Evolutionary conservation across 2,888 invertebrate genomes (phyloP).

Genomic region (Octonoba sinensis): DNA sequence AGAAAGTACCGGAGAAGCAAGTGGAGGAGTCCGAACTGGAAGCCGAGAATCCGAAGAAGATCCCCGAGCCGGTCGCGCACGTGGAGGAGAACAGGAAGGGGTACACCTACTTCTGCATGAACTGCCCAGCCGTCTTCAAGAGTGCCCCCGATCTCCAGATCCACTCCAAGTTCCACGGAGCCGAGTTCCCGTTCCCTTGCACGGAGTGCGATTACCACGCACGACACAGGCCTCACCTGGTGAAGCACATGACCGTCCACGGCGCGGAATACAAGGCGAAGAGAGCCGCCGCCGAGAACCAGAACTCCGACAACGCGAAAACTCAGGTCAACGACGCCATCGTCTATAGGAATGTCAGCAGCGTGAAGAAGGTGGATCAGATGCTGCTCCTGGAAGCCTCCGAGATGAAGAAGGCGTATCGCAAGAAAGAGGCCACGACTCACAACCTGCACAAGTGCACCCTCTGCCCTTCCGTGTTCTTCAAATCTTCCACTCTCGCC

Average conservation of each 20-base stretch:
- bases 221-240: conserved; percentile 71
- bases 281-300: conserved; percentile 42
- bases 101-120: conserved; percentile 75
- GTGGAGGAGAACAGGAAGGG: conserved; percentile 5
- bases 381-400: conserved; percentile 63
- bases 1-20: conserved; percentile 53
- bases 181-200: conserved; percentile 77
- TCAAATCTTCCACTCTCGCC: conserved; percentile 79
- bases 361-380: conserved; percentile 57
- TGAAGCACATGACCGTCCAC: conserved; percentile 71
- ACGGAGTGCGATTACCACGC: conserved; percentile 71
- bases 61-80: conserved; percentile 65
- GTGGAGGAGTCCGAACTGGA: conserved; percentile 21
- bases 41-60: conserved; percentile 3
- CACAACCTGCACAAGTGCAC: conserved; percentile 70
- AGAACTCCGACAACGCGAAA: not conserved
- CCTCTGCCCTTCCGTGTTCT: conserved; percentile 81
- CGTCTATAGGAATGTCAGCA: not conserved
- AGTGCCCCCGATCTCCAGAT: conserved; percentile 81
- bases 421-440: conserved; percentile 40
- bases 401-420: conserved; percentile 55
- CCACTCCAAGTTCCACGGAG: conserved; percentile 79
- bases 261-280: conserved; percentile 66
- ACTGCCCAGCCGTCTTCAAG: conserved; percentile 87
- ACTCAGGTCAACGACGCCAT: not conserved